Conservation (phyloP, 1,140 invertebrate genomes). For the Drosophila teissieri region DNA sequence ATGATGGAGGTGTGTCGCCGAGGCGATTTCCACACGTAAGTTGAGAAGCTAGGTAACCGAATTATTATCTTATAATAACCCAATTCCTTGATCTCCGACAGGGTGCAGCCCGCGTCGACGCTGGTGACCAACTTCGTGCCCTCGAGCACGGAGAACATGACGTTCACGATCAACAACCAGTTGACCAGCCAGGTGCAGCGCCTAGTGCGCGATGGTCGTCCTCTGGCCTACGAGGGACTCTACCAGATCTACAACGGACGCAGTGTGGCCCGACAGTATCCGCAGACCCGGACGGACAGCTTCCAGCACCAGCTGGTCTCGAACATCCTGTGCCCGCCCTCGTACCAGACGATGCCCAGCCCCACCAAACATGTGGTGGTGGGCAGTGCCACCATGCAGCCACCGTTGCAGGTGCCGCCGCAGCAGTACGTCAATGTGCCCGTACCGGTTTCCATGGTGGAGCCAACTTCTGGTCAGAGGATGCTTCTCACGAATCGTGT, state of each 20-base stretch:
- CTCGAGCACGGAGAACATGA: conserved; percentile 93
- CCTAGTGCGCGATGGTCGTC: conserved; percentile 87
- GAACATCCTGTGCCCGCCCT: conserved; percentile 94
- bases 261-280: conserved; percentile 88
- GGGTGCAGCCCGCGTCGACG: conserved; percentile 88
- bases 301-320: conserved; percentile 95
- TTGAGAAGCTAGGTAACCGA: conserved; percentile 13
- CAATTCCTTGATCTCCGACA: conserved; percentile 8
- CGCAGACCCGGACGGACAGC: conserved; percentile 88
- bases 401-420: conserved; percentile 87
- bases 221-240: conserved; percentile 89
- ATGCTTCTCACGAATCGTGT: conserved; percentile 91
- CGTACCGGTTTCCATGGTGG: conserved; percentile 95
- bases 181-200: conserved; percentile 90
- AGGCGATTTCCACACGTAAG: conserved; percentile 87
- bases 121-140: conserved; percentile 90
- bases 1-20: conserved; percentile 96
- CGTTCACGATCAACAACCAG: conserved; percentile 94
- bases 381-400: conserved; percentile 89
- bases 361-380: conserved; percentile 96
- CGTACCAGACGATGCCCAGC: conserved; percentile 92
- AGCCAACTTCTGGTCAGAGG: conserved; percentile 88
- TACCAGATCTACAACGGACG: conserved; percentile 95
- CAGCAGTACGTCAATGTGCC: conserved; percentile 91
- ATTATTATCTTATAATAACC: background rate